Conservation (phyloP, 2,888 invertebrate species). For the Prosopocoilus inquinatus region DNA sequence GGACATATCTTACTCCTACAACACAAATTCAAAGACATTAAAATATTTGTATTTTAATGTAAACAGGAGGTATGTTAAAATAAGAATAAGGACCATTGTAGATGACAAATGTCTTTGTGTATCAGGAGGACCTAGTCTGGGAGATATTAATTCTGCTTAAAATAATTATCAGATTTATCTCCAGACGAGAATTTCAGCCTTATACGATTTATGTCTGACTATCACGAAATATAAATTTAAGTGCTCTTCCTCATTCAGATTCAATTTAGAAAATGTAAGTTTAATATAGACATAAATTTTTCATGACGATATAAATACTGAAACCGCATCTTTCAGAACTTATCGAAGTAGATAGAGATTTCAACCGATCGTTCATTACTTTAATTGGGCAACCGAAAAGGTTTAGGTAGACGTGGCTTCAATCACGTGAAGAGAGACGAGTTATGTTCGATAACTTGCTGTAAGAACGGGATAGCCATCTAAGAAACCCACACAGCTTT, state of each 20-base stretch:
- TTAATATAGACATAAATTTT: conserved; percentile 8
- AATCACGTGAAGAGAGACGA: conserved; percentile 20
- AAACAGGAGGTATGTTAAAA: too few relatives aligned
- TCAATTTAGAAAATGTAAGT: conserved; percentile 14
- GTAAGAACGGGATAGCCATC: conserved; percentile 17
- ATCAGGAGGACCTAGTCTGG: background rate
- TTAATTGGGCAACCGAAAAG: conserved; percentile 44
- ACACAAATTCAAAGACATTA: too few relatives aligned
- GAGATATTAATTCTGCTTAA: background rate
- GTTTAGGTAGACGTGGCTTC: conserved; percentile 27
- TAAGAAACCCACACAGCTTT: conserved; percentile 38
- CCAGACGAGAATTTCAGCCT: background rate
- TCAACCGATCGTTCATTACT: conserved; percentile 35
- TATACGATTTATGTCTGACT: background rate
- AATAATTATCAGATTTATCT: background rate
- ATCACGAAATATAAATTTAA: conserved; percentile 5
- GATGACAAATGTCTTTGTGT: too few relatives aligned
- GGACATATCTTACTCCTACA: too few relatives aligned
- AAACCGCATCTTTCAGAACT: conserved; percentile 1
- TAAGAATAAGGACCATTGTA: too few relatives aligned
- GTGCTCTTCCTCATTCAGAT: conserved; percentile 7
- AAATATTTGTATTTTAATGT: too few relatives aligned
- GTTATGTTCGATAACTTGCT: too few relatives aligned
- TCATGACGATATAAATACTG: background rate
- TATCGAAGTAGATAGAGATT: background rate